Evolutionary conservation across 2,113 vertebrate species (phyloP), one percentile per base, ranked within the genome.

Genomic region (Oxyruncus cristatus): DNA sequence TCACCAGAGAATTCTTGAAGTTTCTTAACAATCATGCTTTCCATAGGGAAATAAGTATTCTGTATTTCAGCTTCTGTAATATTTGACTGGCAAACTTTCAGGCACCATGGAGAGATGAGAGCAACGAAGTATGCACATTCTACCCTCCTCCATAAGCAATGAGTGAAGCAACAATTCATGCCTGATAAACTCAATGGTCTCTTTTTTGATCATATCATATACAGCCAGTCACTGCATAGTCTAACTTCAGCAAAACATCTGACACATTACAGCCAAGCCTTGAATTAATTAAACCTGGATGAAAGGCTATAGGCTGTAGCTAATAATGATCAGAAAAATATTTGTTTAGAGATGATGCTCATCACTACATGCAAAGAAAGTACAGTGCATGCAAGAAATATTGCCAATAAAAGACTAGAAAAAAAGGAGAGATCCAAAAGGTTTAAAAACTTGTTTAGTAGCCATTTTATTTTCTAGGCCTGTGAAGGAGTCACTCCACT

Each of bases 1-100:
- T 73, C 61, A 73, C 50, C 27, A 85, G 70, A 85, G 76, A 88
- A 89, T 95, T 85, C 88, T 70, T 89, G 37, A 93, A 95, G 61
- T 42, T 97, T 89, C 81, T 75, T 85, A 72, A 80, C 30, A 15
- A 3, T 50, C 18, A 5, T 35, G 39, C 11, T 82, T 96, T 92
- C 49, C 53, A 30, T 33, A 70, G 62, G 44, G 62, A 75, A 94
- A 75, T 77, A 95, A 92, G n/a, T 63, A 49, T 65, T 26, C 23
- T 93, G 32, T 53, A 42, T 91, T 85, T 88, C 77, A 79, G 3
- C 83, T 52, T 52, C 6, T 49, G 16, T 32, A 72, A 44, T 95
- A 92, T 61, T 94, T 79, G 72, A 67, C 52, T 82, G 59, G 61
- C 26, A 95, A 92, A 74, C 53, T 90, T 92, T 66, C 37, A 83